Evolutionary conservation across 2,113 vertebrate genomes (phyloP).

Genomic region (Atractosteus spatula): DNA sequence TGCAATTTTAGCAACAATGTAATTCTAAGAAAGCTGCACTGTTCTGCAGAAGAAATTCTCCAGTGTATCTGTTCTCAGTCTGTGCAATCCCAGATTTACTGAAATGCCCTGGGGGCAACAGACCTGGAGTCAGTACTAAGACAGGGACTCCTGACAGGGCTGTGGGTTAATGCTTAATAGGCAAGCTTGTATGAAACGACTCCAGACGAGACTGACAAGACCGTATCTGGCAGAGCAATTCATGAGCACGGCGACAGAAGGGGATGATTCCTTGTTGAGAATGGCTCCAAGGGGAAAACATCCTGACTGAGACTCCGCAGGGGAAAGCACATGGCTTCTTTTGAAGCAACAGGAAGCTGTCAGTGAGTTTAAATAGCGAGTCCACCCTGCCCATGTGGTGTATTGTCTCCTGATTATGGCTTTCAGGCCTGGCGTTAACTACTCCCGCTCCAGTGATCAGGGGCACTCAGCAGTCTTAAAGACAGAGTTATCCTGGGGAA

Average conservation of each 20-base stretch:
- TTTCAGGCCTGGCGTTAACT: background rate
- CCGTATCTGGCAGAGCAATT: no score
- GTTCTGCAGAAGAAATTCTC: background rate
- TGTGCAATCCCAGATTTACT: no score
- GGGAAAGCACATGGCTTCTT: background rate
- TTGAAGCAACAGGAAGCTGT: background rate
- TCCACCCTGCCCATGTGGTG: conserved; percentile 10
- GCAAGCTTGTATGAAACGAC: no score
- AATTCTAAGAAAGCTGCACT: background rate
- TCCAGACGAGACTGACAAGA: no score
- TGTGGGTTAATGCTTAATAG: no score
- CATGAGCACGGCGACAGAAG: background rate
- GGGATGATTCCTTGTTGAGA: conserved; percentile 1
- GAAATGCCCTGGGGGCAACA: no score
- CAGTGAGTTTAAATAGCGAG: background rate
- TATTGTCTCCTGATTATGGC: background rate
- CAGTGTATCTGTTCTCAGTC: no score
- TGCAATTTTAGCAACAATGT: background rate
- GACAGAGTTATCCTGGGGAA: no score
- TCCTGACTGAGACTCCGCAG: background rate
- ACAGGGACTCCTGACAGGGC: no score
- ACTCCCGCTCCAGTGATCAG: background rate
- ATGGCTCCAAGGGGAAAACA: background rate
- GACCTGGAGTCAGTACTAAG: no score
- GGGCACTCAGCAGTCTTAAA: background rate